Evolutionary conservation across 1,140 invertebrate species (phyloP).

Genomic region (Lordiphosa mommai): DNA sequence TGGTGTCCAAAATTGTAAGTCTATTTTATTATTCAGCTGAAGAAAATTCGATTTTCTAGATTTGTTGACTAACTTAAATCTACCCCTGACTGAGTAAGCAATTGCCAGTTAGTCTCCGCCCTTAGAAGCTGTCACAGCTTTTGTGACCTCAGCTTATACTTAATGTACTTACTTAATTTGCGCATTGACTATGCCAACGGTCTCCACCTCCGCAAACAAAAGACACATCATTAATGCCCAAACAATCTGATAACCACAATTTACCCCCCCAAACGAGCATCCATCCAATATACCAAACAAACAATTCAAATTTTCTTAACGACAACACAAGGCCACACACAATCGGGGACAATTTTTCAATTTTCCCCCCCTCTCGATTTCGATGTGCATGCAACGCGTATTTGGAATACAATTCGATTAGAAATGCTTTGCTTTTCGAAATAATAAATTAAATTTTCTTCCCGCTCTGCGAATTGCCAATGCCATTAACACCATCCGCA

Average conservation of each 20-base stretch:
- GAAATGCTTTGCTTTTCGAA: conserved; percentile 75
- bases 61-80: too few relatives aligned
- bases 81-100: too few relatives aligned
- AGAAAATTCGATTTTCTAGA: too few relatives aligned
- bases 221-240: conserved; percentile 61
- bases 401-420: conserved; percentile 76
- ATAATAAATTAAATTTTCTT: conserved; percentile 75
- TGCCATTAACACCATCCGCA: conserved; percentile 63
- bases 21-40: too few relatives aligned
- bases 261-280: conserved; percentile 10
- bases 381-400: conserved; percentile 41
- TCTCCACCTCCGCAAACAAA: too few relatives aligned
- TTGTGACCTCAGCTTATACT: not conserved
- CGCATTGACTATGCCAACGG: too few relatives aligned
- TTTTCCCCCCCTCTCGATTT: conserved; percentile 21
- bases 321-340: conserved; percentile 26
- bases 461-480: conserved; percentile 45
- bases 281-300: conserved; percentile 18
- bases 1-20: too few relatives aligned
- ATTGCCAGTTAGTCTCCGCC: too few relatives aligned
- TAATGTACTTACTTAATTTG: conserved; percentile 17
- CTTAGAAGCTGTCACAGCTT: too few relatives aligned
- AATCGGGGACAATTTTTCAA: conserved; percentile 69
- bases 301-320: conserved; percentile 48
- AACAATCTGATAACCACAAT: conserved; percentile 65